Percentiles rank a stretch among this genome's conserved stretches.
These are phyloP conservation scores for Monopterus albus DNA, from an alignment of 2,113 vertebrate genomes.

Conservation along the genomic window DNA sequence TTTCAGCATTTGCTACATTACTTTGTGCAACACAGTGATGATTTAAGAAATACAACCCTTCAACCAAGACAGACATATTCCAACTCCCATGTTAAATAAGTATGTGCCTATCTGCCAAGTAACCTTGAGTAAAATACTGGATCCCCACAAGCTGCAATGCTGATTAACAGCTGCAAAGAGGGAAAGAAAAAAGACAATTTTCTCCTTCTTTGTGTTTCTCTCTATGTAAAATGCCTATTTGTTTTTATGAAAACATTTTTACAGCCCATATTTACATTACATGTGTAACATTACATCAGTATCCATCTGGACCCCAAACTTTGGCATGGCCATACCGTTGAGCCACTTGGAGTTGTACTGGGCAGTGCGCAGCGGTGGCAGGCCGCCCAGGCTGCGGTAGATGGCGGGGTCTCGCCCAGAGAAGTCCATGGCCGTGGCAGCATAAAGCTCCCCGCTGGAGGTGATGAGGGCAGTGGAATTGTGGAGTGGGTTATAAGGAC, in stretches of 20 bases:
- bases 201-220: neutral
- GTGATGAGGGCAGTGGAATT: slow-evolving; percentile 98
- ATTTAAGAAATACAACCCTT: slow-evolving; percentile 31
- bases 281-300: no score
- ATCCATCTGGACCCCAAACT: neutral
- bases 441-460: slow-evolving; percentile 93
- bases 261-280: slow-evolving; percentile 9
- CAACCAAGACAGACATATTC: slow-evolving; percentile 16
- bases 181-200: neutral
- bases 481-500: slow-evolving; percentile 96
- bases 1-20: neutral
- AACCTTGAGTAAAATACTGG: slow-evolving; percentile 15
- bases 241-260: slow-evolving; percentile 2
- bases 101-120: slow-evolving; percentile 27
- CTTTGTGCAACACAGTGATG: neutral
- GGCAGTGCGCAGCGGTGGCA: slow-evolving; percentile 94
- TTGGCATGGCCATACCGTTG: slow-evolving; percentile 84
- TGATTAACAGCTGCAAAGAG: neutral
- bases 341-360: slow-evolving; percentile 99
- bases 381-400: slow-evolving; percentile 92
- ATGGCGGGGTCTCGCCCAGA: slow-evolving; percentile 96
- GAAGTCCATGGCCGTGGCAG: slow-evolving; percentile 98
- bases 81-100: slow-evolving; percentile 21
- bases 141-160: slow-evolving; percentile 12
- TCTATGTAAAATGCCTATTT: neutral